These are phyloP conservation scores for Eremophila alpestris DNA, from an alignment of 2,797 vertebrate genomes.

Conservation along the genomic window DNA sequence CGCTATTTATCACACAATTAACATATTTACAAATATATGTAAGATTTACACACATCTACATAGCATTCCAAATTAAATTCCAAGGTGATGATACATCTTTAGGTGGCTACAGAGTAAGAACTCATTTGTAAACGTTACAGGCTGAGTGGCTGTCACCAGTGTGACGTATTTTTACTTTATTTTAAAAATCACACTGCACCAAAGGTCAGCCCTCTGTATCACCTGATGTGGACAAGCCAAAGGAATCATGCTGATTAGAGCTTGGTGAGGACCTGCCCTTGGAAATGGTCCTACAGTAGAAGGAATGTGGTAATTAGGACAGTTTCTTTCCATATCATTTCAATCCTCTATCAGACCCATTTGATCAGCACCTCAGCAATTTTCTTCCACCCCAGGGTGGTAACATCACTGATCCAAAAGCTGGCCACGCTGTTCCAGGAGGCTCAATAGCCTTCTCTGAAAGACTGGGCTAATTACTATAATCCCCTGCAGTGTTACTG, in stretches of 20 bases:
- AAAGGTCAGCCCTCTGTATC: not conserved
- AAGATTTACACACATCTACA: not conserved
- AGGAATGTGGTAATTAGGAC: not conserved
- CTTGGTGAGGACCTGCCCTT: not conserved
- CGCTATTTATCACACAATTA: not conserved
- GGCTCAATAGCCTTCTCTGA: not conserved
- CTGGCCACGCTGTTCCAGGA: not conserved
- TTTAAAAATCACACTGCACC: not conserved
- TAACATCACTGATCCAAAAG: not conserved
- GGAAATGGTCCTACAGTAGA: not conserved
- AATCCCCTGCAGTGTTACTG: not conserved
- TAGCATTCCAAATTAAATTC: not conserved
- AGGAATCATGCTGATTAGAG: not conserved
- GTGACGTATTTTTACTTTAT: not conserved
- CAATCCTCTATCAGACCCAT: not conserved
- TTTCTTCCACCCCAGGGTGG: not conserved
- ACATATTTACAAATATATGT: not conserved
- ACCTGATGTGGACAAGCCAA: not conserved
- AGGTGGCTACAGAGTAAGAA: not conserved
- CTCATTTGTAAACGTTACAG: rapidly evolving
- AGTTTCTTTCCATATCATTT: not conserved
- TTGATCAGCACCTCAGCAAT: not conserved
- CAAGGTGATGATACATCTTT: not conserved
- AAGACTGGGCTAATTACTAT: not conserved
- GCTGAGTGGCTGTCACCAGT: not conserved